A percentile compares a stretch with the other conserved stretches of the same genome.
phyloP scores from a whole-genome alignment of 2,797 vertebrate species.

The Amblyopsis hoosieri region DNA sequence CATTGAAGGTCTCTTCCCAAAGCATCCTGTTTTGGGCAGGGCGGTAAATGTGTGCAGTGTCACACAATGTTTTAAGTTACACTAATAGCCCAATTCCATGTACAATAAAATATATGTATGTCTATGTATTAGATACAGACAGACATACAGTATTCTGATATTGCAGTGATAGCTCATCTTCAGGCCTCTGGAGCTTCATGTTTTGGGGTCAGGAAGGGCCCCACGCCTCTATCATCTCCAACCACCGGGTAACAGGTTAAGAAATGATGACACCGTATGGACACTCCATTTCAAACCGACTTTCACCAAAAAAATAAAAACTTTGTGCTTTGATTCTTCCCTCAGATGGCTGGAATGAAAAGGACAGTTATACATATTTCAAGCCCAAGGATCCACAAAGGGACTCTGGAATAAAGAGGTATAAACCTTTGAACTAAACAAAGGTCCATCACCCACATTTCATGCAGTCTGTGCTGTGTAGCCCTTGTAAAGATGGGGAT shows the following conservation, averaged over 20 bases:
- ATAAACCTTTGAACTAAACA: constrained; percentile 99
- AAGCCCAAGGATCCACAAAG: constrained; percentile 95
- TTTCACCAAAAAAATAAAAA: constrained; percentile 75
- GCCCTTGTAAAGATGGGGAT: constrained; percentile 82
- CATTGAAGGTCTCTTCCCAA: not conserved
- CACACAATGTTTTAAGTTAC: too few relatives aligned
- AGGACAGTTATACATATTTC: constrained; percentile 99
- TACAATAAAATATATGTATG: too few relatives aligned
- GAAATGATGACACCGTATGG: constrained; percentile 79
- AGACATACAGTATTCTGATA: not conserved
- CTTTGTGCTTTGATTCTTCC: constrained; percentile 90
- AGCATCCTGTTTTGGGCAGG: too few relatives aligned
- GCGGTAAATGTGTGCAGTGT: too few relatives aligned
- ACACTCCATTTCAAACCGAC: constrained; percentile 88
- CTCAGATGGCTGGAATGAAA: constrained; percentile 95
- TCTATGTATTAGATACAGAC: too few relatives aligned
- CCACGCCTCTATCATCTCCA: constrained; percentile 17
- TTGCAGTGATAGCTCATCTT: not conserved
- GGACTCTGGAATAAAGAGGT: constrained; percentile 97
- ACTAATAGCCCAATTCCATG: too few relatives aligned
- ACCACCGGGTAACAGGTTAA: constrained; percentile 71
- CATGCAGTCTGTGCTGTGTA: constrained; percentile 86
- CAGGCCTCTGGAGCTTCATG: constrained; percentile 9
- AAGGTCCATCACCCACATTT: constrained; percentile 90
- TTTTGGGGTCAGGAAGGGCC: constrained; percentile 51